phyloP scores from a whole-genome alignment of 2,888 invertebrate species.

The Ryuthela nishihirai region DNA sequence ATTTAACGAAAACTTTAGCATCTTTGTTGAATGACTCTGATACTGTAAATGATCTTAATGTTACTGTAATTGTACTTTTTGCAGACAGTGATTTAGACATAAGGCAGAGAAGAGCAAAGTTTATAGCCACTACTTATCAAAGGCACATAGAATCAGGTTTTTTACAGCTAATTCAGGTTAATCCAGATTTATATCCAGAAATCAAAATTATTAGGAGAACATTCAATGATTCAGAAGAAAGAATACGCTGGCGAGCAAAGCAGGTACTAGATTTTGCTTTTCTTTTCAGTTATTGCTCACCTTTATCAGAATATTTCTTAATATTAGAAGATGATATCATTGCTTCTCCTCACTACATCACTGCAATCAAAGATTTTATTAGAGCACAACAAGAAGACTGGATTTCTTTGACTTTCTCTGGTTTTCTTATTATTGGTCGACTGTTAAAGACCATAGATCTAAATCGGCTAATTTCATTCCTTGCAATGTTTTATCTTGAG shows the following conservation, averaged over 20 bases:
- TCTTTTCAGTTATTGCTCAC: conserved; percentile 47
- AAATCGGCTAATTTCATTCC: conserved; percentile 43
- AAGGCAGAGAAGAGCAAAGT: conserved; percentile 39
- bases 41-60: conserved; percentile 44
- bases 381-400: conserved; percentile 41
- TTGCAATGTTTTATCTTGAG: conserved; percentile 46
- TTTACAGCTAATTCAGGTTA: conserved; percentile 48
- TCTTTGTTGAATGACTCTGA: conserved; percentile 49
- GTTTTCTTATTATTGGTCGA: conserved; percentile 49
- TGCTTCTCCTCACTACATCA: conserved; percentile 46
- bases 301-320: conserved; percentile 48
- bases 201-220: conserved; percentile 46
- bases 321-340: conserved; percentile 52
- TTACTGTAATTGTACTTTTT: conserved; percentile 50
- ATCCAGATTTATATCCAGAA: conserved; percentile 44
- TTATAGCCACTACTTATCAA: conserved; percentile 41
- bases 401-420: conserved; percentile 48
- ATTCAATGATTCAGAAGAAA: conserved; percentile 47
- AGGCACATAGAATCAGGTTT: conserved; percentile 47
- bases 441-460: conserved; percentile 46
- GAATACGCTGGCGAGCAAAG: conserved; percentile 51
- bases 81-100: conserved; percentile 47
- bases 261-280: conserved; percentile 52
- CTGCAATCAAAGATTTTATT: conserved; percentile 47
- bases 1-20: conserved; percentile 49